Evolutionary conservation across 2,888 invertebrate species (phyloP).

Genomic region (Drosophila ustulata): DNA sequence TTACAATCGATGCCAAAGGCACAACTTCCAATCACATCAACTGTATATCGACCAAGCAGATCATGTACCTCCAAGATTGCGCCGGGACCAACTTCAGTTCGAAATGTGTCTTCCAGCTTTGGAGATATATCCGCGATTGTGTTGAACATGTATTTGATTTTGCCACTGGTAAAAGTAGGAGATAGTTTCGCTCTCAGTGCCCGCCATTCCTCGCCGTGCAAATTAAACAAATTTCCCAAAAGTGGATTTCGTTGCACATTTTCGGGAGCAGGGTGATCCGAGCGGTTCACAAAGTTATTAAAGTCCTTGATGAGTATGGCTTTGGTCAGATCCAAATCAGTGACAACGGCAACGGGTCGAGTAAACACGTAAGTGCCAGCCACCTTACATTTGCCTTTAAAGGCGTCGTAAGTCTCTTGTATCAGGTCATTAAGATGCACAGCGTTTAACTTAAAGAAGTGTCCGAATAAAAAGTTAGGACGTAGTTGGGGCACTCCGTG

Average conservation of each 20-base stretch:
- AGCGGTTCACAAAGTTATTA: conserved; percentile 82
- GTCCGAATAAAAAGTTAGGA: conserved; percentile 63
- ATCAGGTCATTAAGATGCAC: conserved; percentile 55
- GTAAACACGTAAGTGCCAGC: conserved; percentile 76
- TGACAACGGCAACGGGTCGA: conserved; percentile 65
- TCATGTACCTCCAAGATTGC: conserved; percentile 84
- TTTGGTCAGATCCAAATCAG: conserved; percentile 82
- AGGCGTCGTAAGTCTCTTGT: conserved; percentile 69
- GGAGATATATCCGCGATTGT: conserved; percentile 78
- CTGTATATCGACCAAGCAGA: conserved; percentile 84
- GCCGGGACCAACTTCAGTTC: conserved; percentile 7
- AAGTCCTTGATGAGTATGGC: conserved; percentile 84
- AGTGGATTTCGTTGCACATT: conserved; percentile 81
- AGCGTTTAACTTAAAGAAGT: conserved; percentile 58
- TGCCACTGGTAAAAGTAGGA: conserved; percentile 86
- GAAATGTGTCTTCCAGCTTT: conserved; percentile 52
- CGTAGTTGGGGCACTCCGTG: conserved; percentile 63
- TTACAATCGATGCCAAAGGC: conserved; percentile 85
- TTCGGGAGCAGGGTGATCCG: conserved; percentile 42
- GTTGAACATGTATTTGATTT: conserved; percentile 85
- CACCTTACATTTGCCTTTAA: conserved; percentile 61
- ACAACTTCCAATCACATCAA: conserved; percentile 86
- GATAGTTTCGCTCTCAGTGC: conserved; percentile 84
- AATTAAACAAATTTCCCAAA: conserved; percentile 76
- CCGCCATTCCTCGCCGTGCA: conserved; percentile 85